phyloP scores from a whole-genome alignment of 2,113 vertebrate genomes.

The Thomomys bottae region DNA sequence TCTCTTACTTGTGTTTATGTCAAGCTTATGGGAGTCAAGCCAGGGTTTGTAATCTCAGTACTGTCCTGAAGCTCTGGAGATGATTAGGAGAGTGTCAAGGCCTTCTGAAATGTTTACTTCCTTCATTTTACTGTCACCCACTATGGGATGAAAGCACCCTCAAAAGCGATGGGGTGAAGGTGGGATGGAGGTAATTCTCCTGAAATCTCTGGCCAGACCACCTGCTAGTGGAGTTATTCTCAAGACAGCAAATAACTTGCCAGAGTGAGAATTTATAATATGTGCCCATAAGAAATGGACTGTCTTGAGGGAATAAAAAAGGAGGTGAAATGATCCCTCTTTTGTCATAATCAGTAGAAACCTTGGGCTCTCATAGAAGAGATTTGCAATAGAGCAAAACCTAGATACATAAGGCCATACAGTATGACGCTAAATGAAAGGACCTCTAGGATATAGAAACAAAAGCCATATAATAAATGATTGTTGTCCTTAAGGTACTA shows the following conservation, averaged over 20 bases:
- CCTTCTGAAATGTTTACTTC: not conserved
- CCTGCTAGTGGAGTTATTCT: not conserved
- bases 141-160: not conserved
- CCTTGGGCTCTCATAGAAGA: too few species aligned
- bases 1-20: not conserved
- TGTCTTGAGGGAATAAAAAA: constrained; percentile 10
- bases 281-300: constrained; percentile 31
- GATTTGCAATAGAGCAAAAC: too few species aligned
- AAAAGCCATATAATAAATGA: too few species aligned
- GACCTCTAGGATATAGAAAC: too few species aligned
- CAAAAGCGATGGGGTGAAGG: not conserved
- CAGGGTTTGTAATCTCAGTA: not conserved
- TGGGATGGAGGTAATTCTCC: not conserved
- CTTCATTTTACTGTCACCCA: not conserved
- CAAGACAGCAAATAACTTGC: constrained; percentile 30
- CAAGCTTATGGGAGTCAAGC: not conserved
- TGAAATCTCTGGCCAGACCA: constrained; percentile 1
- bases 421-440: too few species aligned
- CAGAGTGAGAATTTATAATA: not conserved
- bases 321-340: too few species aligned
- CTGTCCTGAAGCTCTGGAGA: not conserved
- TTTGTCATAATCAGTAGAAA: too few species aligned
- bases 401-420: too few species aligned
- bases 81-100: not conserved
- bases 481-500: too few species aligned